Conservation (phyloP, 2,888 invertebrate species). For the Corythucha ciliata region DNA sequence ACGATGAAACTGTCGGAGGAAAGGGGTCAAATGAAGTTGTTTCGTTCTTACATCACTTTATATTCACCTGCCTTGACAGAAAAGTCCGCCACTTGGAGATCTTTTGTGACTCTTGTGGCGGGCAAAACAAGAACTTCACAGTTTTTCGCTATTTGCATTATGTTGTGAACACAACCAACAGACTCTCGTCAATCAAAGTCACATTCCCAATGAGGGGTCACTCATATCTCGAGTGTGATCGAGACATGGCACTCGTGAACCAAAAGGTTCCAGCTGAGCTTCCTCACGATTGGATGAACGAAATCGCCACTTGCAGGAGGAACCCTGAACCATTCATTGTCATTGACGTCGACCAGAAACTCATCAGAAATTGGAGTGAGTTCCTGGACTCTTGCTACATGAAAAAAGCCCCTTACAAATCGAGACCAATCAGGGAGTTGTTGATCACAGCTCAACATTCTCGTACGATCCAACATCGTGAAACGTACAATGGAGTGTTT, state of each 20-base stretch:
- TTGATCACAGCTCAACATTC: constrained; percentile 8
- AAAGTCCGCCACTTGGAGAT: constrained; percentile 23
- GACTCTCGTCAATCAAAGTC: constrained; percentile 6
- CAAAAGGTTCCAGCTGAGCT: constrained; percentile 16
- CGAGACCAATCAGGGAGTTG: constrained; percentile 10
- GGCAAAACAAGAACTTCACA: constrained; percentile 31
- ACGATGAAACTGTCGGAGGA: constrained; percentile 22
- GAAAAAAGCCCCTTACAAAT: constrained; percentile 5
- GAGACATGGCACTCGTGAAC: constrained; percentile 22
- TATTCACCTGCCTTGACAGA: constrained; percentile 22
- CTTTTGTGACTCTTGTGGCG: constrained; percentile 31
- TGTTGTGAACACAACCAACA: constrained; percentile 19
- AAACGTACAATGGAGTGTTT: too few relatives aligned
- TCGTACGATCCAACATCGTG: constrained; percentile 12
- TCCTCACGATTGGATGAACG: constrained; percentile 15
- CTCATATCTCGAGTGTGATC: constrained; percentile 35
- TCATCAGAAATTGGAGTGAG: too few relatives aligned
- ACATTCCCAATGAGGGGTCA: constrained; percentile 28
- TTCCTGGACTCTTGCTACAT: constrained; percentile 9
- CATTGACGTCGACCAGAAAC: constrained; percentile 16
- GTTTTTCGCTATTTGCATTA: constrained; percentile 29
- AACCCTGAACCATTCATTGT: constrained; percentile 16
- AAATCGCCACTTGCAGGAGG: constrained; percentile 10
- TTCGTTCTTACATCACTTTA: constrained; percentile 26
- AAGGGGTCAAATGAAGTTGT: constrained; percentile 28